These are phyloP conservation scores for Pachydiplax longipennis DNA, from an alignment of 2,888 invertebrate genomes.

Conservation along the genomic window DNA sequence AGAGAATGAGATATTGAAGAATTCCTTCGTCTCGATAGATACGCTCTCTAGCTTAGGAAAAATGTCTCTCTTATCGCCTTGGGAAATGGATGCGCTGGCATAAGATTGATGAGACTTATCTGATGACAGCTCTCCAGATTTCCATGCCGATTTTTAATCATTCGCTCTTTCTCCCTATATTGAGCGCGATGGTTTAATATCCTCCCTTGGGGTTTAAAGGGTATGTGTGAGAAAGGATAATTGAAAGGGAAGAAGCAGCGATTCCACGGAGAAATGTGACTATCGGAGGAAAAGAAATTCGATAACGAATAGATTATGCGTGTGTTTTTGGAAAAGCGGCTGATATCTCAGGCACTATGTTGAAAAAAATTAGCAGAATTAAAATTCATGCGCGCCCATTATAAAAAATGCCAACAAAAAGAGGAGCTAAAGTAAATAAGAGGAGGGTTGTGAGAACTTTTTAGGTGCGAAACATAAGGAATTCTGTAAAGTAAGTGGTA, in stretches of 20 bases:
- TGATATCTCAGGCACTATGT: too few relatives aligned
- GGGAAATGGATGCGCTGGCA: not conserved
- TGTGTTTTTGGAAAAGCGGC: too few relatives aligned
- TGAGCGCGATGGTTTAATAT: constrained; percentile 30
- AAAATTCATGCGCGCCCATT: too few relatives aligned
- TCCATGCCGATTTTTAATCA: constrained; percentile 30
- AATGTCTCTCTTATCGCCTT: not conserved
- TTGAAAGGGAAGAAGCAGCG: not conserved
- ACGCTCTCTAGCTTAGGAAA: constrained; percentile 10
- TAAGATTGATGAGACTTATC: constrained; percentile 38
- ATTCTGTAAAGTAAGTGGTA: too few relatives aligned
- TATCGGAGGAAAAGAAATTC: too few relatives aligned
- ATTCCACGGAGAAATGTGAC: not conserved
- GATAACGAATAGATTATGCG: too few relatives aligned
- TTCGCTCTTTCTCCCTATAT: constrained; percentile 19
- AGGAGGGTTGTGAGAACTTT: too few relatives aligned
- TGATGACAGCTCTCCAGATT: not conserved
- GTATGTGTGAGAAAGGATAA: not conserved
- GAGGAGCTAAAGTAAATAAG: too few relatives aligned
- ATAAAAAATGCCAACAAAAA: too few relatives aligned
- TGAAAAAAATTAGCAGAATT: too few relatives aligned
- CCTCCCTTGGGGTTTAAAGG: not conserved
- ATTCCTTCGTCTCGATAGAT: not conserved
- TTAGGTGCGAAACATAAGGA: too few relatives aligned
- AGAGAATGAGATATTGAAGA: too few relatives aligned